phyloP scores from a whole-genome alignment of 2,888 invertebrate genomes.

The Ditula angustiorana region DNA sequence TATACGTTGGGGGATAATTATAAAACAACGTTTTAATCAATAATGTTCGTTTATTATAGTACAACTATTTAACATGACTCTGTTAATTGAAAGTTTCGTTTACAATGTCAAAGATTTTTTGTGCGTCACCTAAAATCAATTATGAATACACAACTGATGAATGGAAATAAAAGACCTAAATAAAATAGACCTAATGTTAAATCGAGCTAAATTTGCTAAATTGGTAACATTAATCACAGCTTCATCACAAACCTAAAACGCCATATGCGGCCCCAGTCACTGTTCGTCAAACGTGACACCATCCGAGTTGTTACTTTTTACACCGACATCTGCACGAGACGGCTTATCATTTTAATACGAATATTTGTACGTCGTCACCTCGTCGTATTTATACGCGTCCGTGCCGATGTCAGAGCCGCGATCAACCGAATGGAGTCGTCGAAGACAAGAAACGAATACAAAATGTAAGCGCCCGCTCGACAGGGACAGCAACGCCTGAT shows the following conservation, averaged over 20 bases:
- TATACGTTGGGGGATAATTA: background rate
- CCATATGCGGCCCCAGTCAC: background rate
- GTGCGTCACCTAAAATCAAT: background rate
- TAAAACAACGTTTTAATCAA: background rate
- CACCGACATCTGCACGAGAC: background rate
- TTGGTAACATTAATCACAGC: background rate
- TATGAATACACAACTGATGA: background rate
- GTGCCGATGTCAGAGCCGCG: background rate
- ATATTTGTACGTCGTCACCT: too few species aligned
- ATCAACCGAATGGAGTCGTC: too few species aligned
- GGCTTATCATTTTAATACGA: background rate
- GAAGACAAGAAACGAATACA: too few species aligned
- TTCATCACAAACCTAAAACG: background rate
- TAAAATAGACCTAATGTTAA: too few species aligned
- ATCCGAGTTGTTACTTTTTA: background rate
- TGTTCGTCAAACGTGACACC: background rate
- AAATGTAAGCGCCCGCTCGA: too few species aligned
- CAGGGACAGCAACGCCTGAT: too few species aligned
- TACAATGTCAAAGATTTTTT: constrained; percentile 6
- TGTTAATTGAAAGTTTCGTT: constrained; percentile 5
- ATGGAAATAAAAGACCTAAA: background rate
- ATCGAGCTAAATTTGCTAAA: background rate
- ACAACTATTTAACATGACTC: constrained; percentile 1
- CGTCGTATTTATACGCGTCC: background rate
- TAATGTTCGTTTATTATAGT: constrained; percentile 14